These are phyloP conservation scores for Lapara coniferarum DNA, from an alignment of 2,888 invertebrate species.

Conservation along the genomic window DNA sequence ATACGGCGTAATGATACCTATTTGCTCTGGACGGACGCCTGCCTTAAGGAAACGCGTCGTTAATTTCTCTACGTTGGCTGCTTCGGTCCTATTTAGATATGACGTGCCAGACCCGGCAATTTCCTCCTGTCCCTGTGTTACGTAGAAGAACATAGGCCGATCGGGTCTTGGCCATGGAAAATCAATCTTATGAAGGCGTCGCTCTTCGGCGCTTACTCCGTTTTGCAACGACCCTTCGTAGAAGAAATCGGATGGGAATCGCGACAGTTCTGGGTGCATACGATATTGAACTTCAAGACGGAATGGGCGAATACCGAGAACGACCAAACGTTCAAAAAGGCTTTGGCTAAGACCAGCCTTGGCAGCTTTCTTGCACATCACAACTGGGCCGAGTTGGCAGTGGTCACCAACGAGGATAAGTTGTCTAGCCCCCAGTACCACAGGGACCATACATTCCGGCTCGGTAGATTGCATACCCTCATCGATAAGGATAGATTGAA, in stretches of 20 bases:
- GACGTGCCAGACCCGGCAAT: constrained; percentile 99
- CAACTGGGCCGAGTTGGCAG: constrained; percentile 99
- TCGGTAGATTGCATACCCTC: constrained; percentile 99
- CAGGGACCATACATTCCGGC: constrained; percentile 99
- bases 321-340: constrained; percentile 97
- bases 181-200: constrained; percentile 94
- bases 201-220: constrained; percentile 98
- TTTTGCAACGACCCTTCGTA: constrained; percentile 99
- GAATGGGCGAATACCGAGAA: constrained; percentile 98
- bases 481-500: constrained; percentile 98
- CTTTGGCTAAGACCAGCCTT: constrained; percentile 98
- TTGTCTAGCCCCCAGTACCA: constrained; percentile 98
- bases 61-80: constrained; percentile 98
- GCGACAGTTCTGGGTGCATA: constrained; percentile 99
- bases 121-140: constrained; percentile 99
- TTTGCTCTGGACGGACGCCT: constrained; percentile 98
- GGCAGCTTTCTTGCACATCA: constrained; percentile 99
- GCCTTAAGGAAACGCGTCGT: constrained; percentile 97
- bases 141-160: constrained; percentile 99
- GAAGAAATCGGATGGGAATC: constrained; percentile 99
- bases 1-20: constrained; percentile 99
- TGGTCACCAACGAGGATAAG: constrained; percentile 99
- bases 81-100: constrained; percentile 98
- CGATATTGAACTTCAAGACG: constrained; percentile 98
- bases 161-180: constrained; percentile 99